Base-by-base conservation (phyloP, 1,140 invertebrate species). In the Wasmannia auropunctata region DNA sequence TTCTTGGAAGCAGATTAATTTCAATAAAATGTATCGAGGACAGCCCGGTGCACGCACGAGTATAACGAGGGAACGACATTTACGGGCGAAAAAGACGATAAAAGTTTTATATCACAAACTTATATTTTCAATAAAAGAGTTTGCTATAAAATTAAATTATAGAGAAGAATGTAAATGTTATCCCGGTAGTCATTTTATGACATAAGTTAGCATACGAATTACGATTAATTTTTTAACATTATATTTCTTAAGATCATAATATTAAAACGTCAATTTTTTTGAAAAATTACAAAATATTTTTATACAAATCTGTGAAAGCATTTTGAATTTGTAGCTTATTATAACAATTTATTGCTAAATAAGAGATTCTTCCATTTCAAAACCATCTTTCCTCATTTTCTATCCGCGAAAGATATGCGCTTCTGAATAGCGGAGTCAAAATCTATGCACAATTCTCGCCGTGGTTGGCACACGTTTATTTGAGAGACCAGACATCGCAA, bases 401-500 rank as follows among this genome's bases (percentile, higher is more conserved):
- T 49, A 28, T 46, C 6, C 7, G 43, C 7, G 31, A 70, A 69
- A 16, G 1, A 10, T 11, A 7, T 1, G 11, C 14, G 3, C 31
- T 56, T 40, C 28, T 46, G n/a, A 25, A 25, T 28, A 25, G n/a
- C 31, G 22, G 31, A 67, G n/a, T 16, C 37, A 25, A 56, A 28
- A 37, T 83, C 37, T 58, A 74, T 31, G 67, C 51, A 16, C 60
- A 60, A 83, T 74, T 31, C 10, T 31, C 51, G 22, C 10, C 22
- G 34, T 56, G 25, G 34, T 74, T 83, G 65, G 25, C 67, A 60
- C 51, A 40, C 51, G 46, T 80, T 86, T 80, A 51, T 69, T n/a
- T 6, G 83, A 79, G 62, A 79, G 16, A 19, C 14, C 70, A 62
- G 63, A 63, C 46, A 62, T 54, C 62, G 63, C 22, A 76, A 86